Percentiles rank a stretch among this genome's conserved stretches.
phyloP scores from a whole-genome alignment of 1,140 invertebrate species.

The Scaptomyza montana region DNA sequence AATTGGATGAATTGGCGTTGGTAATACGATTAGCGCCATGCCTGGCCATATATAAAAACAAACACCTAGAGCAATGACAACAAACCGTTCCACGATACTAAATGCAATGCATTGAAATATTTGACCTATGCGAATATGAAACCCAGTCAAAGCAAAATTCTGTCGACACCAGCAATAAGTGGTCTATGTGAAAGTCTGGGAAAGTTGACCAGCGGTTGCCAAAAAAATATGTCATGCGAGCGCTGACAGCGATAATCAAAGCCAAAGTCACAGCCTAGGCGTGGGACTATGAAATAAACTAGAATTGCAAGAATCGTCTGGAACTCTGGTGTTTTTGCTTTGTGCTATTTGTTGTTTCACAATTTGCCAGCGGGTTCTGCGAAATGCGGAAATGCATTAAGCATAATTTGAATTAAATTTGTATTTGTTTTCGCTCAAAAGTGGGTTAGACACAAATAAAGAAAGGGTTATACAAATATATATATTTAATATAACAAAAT shows the following conservation, averaged over 20 bases:
- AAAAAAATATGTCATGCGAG: slow-evolving; percentile 1
- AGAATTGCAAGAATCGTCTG: slow-evolving; percentile 11
- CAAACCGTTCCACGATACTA: slow-evolving; percentile 19
- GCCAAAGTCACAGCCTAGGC: slow-evolving; percentile 33
- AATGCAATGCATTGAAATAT: slow-evolving; percentile 25
- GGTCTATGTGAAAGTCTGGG: slow-evolving; percentile 35
- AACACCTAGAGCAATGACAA: slow-evolving; percentile 38
- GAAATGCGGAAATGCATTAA: slow-evolving; percentile 21
- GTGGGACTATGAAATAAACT: slow-evolving; percentile 4
- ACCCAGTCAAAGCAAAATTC: slow-evolving; percentile 14
- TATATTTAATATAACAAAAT: too few relatives aligned
- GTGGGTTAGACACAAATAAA: neutral
- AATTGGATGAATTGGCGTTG: slow-evolving; percentile 1
- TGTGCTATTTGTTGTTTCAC: slow-evolving; percentile 16
- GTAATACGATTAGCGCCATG: slow-evolving; percentile 39
- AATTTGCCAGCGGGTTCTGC: slow-evolving; percentile 31
- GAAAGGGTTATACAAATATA: too few relatives aligned
- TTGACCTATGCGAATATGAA: slow-evolving; percentile 47
- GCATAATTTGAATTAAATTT: slow-evolving; percentile 29
- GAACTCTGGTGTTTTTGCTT: neutral
- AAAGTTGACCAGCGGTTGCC: slow-evolving; percentile 15
- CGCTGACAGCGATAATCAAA: slow-evolving; percentile 19
- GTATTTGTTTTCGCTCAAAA: neutral
- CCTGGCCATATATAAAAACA: neutral
- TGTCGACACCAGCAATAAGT: slow-evolving; percentile 23